Percentiles rank a stretch among this genome's conserved stretches.
These are phyloP conservation scores for Coendou prehensilis DNA, from an alignment of 2,797 vertebrate genomes.

Conservation along the genomic window DNA sequence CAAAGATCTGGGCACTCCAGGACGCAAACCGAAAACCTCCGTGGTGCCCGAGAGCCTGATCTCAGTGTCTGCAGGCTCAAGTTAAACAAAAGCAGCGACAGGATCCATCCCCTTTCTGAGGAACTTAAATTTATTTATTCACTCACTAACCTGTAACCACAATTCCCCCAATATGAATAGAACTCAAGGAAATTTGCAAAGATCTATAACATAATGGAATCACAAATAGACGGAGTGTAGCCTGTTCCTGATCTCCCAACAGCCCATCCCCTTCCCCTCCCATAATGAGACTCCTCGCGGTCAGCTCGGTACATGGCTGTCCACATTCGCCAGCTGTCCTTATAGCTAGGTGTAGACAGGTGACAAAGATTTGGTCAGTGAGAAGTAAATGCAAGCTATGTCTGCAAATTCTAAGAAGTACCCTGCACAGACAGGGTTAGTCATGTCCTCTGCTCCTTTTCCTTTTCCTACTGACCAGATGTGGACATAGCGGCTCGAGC, in stretches of 20 bases:
- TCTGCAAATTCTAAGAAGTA: neutral
- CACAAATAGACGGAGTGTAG: neutral
- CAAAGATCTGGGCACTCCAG: neutral
- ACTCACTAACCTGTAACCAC: constrained; percentile 24
- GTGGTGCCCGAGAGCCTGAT: neutral
- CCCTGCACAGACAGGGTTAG: neutral
- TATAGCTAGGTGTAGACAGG: neutral
- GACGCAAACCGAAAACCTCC: neutral
- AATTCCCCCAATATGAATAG: neutral
- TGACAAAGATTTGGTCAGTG: neutral
- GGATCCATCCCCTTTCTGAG: neutral
- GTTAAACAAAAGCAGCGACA: neutral
- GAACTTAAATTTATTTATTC: neutral
- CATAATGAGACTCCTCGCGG: neutral
- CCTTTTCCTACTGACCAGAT: neutral
- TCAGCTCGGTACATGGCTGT: neutral
- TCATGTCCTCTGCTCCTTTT: neutral
- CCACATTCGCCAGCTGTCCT: neutral
- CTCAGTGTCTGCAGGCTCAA: neutral
- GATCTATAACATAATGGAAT: neutral
- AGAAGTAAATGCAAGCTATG: neutral
- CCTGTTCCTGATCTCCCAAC: neutral
- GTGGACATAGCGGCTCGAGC: neutral
- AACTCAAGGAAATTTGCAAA: constrained; percentile 41
- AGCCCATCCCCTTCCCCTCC: neutral